Evolutionary conservation across 2,113 vertebrate species (phyloP), one percentile per base, ranked within the genome.

Genomic region (Fregata magnificens): DNA sequence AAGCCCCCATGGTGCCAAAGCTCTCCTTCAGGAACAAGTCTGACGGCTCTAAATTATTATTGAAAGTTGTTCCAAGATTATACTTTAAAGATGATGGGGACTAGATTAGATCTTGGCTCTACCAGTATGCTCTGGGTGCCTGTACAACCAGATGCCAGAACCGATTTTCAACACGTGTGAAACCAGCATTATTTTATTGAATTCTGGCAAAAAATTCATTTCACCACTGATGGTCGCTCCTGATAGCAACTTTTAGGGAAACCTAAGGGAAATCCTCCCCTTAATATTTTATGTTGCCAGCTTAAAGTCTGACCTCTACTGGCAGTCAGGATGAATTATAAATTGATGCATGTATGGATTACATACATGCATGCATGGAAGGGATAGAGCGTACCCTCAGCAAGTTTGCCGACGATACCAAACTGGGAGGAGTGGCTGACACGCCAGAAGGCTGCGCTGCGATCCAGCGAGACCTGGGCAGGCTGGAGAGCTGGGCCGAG

Each of bases 291-390:
- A 22, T 14, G 32, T 76, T 82, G 62, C 58, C 85, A 88, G 47
- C 24, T 91, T 90, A 32, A 72, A 66, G 45, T 38, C 79, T 90
- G 96, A 95, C 93, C 93, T 96, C 93, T 96, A 8, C 85, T 88
- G 96, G 90, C 74, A 92, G 55, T 16, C 0, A 2, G 44, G 55
- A 40, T 65, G 49, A 86, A 26, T 13, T 3, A 55, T 65, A 40
- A 82, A 32, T 40, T 10, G 58, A 21, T 70, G 26, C 25, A 14
- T 2, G 2, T 8, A 36, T 5, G 14, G 55, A 70, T 53, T n/a
- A n/a, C n/a, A n/a, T n/a, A n/a, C n/a, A n/a, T n/a, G n/a, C n/a
- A n/a, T n/a, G n/a, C n/a, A n/a, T n/a, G n/a, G n/a, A n/a, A n/a
- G n/a, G n/a, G n/a, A n/a, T n/a, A n/a, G n/a, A n/a, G n/a, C n/a